Conservation (phyloP, 1,140 invertebrate species). For the Stenopsyche tienmushanensis region DNA sequence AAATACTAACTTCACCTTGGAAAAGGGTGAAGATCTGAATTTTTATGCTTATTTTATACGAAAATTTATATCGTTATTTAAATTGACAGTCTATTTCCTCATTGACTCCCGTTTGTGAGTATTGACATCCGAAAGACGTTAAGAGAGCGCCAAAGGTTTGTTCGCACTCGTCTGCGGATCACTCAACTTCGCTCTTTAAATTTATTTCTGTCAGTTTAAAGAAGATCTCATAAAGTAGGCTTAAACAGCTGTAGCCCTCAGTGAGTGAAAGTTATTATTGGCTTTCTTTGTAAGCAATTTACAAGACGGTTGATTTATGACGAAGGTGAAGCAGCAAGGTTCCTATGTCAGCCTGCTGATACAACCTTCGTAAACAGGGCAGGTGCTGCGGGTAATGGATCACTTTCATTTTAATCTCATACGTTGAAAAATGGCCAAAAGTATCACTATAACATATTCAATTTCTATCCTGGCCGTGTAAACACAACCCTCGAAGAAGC, state of each 20-base stretch:
- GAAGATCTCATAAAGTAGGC: slow-evolving; percentile 10
- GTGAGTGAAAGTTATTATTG: slow-evolving; percentile 31
- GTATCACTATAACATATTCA: too few relatives aligned
- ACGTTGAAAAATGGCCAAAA: slow-evolving; percentile 18
- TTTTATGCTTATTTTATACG: too few relatives aligned
- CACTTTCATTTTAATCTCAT: slow-evolving; percentile 25
- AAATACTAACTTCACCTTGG: too few relatives aligned
- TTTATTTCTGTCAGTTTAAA: slow-evolving; percentile 16
- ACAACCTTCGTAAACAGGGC: slow-evolving; percentile 20
- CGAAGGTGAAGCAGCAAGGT: slow-evolving; percentile 21
- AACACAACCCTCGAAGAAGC: too few relatives aligned
- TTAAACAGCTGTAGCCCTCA: neutral
- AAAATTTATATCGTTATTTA: too few relatives aligned
- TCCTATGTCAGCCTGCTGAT: slow-evolving; percentile 25
- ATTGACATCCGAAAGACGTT: neutral
- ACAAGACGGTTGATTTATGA: slow-evolving; percentile 30
- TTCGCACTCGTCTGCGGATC: neutral
- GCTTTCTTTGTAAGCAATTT: slow-evolving; percentile 34
- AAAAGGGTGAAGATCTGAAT: too few relatives aligned
- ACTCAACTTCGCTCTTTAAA: too few relatives aligned
- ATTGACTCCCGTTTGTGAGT: too few relatives aligned
- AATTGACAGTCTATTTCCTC: too few relatives aligned
- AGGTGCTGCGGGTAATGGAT: slow-evolving; percentile 26
- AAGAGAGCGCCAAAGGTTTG: neutral
- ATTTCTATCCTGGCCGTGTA: too few relatives aligned